phyloP scores from a whole-genome alignment of 2,797 vertebrate species.

The Chelon auratus region DNA sequence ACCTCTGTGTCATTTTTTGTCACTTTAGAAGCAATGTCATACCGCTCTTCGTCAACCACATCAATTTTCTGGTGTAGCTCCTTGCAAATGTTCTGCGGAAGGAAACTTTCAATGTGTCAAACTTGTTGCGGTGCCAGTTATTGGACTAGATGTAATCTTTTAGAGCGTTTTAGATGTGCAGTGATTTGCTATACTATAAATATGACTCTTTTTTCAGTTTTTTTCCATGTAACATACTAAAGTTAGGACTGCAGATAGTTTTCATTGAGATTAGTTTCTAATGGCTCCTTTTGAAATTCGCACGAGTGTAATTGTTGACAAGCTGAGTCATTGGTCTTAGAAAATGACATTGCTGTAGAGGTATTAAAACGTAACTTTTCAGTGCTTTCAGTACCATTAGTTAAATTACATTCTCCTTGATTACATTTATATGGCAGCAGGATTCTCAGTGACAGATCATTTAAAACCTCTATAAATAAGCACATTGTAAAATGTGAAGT shows the following conservation, averaged over 20 bases:
- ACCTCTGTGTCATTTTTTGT: constrained; percentile 79
- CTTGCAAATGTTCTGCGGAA: constrained; percentile 82
- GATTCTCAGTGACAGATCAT: background rate
- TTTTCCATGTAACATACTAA: no score
- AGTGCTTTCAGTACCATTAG: background rate
- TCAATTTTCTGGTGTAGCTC: constrained; percentile 85
- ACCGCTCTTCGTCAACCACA: constrained; percentile 83
- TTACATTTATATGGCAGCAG: constrained; percentile 7
- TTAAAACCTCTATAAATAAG: constrained; percentile 8
- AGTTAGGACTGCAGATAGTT: background rate
- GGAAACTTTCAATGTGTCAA: constrained; percentile 25
- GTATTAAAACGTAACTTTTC: background rate
- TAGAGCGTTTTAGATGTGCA: no score
- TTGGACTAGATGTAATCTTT: background rate
- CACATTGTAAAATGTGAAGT: no score
- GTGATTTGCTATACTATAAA: background rate
- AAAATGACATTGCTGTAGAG: constrained; percentile 1
- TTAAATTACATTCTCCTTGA: background rate
- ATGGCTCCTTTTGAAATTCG: background rate
- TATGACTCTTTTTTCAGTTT: no score
- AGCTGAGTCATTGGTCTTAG: background rate
- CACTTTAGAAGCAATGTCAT: constrained; percentile 83
- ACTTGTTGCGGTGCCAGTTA: background rate
- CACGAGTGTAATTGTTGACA: background rate
- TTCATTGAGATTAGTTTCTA: constrained; percentile 9